Conservation (phyloP, 2,797 vertebrate species). For the Neostethus bicornis region DNA sequence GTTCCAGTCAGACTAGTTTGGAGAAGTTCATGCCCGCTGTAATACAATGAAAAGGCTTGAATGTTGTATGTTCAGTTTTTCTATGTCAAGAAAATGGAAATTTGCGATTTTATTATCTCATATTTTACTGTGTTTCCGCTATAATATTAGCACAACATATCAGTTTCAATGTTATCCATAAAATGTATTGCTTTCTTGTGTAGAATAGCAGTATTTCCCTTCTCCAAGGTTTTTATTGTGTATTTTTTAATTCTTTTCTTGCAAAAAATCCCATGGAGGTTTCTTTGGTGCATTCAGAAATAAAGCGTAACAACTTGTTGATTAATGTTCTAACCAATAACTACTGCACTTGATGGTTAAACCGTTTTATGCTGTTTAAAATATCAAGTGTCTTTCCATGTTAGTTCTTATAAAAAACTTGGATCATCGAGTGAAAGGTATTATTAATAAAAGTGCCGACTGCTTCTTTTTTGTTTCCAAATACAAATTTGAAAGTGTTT, state of each 20-base stretch:
- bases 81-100: no score
- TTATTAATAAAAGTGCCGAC: constrained; percentile 6
- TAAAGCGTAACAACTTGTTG: constrained; percentile 58
- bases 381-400: constrained; percentile 60
- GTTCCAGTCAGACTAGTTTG: background rate
- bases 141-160: no score
- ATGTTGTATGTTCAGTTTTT: no score
- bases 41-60: background rate
- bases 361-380: constrained; percentile 50
- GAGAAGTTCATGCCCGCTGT: background rate
- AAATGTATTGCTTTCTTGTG: no score
- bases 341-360: constrained; percentile 61
- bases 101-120: no score
- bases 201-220: constrained; percentile 18
- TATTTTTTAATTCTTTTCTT: constrained; percentile 27
- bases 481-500: constrained; percentile 9
- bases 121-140: no score
- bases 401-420: constrained; percentile 29
- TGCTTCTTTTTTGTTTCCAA: background rate
- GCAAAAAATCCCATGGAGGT: constrained; percentile 60
- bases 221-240: no score
- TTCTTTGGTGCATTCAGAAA: constrained; percentile 54
- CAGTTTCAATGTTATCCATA: no score
- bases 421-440: constrained; percentile 15
- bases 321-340: constrained; percentile 49